phyloP scores from a whole-genome alignment of 1,140 invertebrate genomes.

The Bactericera cockerelli region DNA sequence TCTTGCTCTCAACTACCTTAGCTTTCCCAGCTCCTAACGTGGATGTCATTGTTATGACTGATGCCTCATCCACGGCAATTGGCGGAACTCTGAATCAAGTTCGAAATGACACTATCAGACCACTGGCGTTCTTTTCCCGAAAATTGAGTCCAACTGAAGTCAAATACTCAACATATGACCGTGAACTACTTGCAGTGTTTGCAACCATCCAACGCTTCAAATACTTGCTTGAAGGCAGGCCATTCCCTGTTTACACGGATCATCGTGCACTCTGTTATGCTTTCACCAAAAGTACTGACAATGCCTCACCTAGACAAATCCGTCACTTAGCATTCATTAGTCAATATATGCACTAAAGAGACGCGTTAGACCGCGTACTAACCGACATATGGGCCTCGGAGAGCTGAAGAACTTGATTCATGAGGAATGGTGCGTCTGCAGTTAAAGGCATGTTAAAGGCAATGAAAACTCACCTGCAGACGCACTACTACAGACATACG shows the following conservation, averaged over 20 bases:
- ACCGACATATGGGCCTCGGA: too few species aligned
- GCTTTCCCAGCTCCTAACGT: constrained; percentile 7
- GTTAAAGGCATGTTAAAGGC: not conserved
- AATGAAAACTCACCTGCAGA: not conserved
- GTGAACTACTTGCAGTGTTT: constrained; percentile 21
- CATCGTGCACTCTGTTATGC: constrained; percentile 25
- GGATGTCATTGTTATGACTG: too few species aligned
- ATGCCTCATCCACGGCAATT: constrained; percentile 11
- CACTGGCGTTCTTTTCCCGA: constrained; percentile 19
- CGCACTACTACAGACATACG: too few species aligned
- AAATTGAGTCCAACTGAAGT: constrained; percentile 16
- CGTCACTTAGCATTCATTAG: constrained; percentile 21
- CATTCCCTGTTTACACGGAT: constrained; percentile 23
- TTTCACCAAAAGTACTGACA: constrained; percentile 16
- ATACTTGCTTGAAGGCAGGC: constrained; percentile 24
- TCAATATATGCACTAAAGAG: constrained; percentile 22
- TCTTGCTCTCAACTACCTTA: too few species aligned
- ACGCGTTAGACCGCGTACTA: too few species aligned
- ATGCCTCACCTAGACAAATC: constrained; percentile 19
- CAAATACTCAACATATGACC: constrained; percentile 18
- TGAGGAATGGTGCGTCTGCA: not conserved
- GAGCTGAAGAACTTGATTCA: too few species aligned
- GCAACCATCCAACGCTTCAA: constrained; percentile 23
- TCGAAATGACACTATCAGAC: not conserved
- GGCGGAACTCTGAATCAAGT: constrained; percentile 11